Percentiles rank a stretch among this genome's conserved stretches.
These are phyloP conservation scores for Bradypodion pumilum DNA, from an alignment of 2,797 vertebrate species.

Conservation along the genomic window DNA sequence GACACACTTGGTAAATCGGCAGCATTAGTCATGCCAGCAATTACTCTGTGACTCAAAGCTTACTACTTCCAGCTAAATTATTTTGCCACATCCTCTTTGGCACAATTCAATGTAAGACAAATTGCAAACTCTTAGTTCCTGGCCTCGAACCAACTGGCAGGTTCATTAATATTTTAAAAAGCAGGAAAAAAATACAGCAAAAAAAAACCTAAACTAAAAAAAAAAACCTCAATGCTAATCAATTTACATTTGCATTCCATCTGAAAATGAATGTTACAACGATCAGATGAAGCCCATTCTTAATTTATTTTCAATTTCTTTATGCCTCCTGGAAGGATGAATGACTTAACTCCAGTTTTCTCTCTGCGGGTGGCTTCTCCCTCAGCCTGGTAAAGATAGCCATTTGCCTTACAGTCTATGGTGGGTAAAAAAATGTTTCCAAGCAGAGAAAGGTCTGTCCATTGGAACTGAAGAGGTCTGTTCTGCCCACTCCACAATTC, in stretches of 20 bases:
- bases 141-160: background rate
- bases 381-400: too few relatives aligned
- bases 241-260: too few relatives aligned
- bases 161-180: conserved; percentile 3
- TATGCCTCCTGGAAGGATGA: background rate
- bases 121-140: background rate
- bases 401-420: background rate
- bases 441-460: background rate
- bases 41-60: conserved; percentile 8
- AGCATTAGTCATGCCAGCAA: conserved; percentile 26
- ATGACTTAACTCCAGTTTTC: background rate
- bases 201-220: background rate
- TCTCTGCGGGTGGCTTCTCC: background rate
- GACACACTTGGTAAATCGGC: background rate
- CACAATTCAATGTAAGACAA: background rate
- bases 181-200: background rate
- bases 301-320: background rate
- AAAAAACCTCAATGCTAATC: background rate
- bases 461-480: background rate
- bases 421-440: background rate
- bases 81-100: background rate
- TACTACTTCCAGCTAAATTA: background rate
- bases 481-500: background rate
- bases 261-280: background rate
- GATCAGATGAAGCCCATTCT: background rate